Evolutionary conservation across 1,140 invertebrate genomes (phyloP), one percentile per base, ranked within the genome.

Genomic region (Tetraneura akinire): DNA sequence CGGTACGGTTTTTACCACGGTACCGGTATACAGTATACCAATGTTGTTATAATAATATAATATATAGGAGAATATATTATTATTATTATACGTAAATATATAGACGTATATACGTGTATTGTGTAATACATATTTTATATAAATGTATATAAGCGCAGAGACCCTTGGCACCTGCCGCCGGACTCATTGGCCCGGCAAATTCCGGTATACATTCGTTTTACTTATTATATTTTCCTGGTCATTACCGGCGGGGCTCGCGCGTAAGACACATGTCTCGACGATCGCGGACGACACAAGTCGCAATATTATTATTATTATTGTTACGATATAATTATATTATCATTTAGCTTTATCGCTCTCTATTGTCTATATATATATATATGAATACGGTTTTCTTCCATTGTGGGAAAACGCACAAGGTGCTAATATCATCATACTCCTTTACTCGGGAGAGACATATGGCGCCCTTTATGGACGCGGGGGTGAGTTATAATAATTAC

Each of bases 391-490:
- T 55, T 45, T 37, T 57, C 51, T 76, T 57, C 51, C 14, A 23
- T n/a, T n/a, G n/a, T 76, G 73, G 73, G 73, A 76, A 76, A 68
- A 76, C 45, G 73, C 73, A 57, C 51, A 76, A 76, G 73, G 73
- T 76, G 73, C 32, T 57, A 26, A 26, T 51, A 49, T 16, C 53
- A 32, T n/a, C n/a, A n/a, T n/a, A n/a, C n/a, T n/a, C n/a, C 53
- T 32, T 74, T 78, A 8, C n/a, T n/a, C n/a, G n/a, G n/a, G n/a
- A n/a, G n/a, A 23, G 74, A 78, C 74, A 78, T 45, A 78, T 78
- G 74, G 32, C 32, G 68, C 47, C 47, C n/a, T 23, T 45, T 47
- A 51, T 71, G 29, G 11, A 18, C 18, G 68, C 26, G 45, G 45
- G 26, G 42, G 66, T 21, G 23, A 16, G 68, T 29, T 21, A 47